Percentiles rank a stretch among this genome's conserved stretches.
Conservation (phyloP, 2,797 vertebrate genomes). For the Enteromius thamalakanensis region DNA sequence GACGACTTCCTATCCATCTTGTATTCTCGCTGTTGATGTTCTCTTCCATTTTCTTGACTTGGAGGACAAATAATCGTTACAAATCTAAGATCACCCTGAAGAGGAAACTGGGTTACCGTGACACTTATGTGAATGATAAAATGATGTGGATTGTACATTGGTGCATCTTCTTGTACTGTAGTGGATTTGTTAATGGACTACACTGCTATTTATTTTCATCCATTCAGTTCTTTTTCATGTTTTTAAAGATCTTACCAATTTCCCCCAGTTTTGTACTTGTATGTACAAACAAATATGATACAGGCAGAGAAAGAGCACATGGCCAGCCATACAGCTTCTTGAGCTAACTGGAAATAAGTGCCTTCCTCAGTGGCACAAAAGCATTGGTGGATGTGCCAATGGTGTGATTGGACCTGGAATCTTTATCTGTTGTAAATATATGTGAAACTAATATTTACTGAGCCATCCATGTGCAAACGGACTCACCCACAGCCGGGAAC, state of each 20-base stretch:
- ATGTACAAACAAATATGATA: neutral
- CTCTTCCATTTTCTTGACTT: neutral
- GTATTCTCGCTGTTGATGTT: conserved; percentile 11
- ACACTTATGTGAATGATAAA: conserved; percentile 2
- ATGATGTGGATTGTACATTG: neutral
- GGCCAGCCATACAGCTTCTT: neutral
- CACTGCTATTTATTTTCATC: conserved; percentile 11
- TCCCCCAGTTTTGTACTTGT: neutral
- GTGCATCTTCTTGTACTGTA: neutral
- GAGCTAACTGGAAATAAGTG: conserved; percentile 36
- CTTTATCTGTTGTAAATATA: conserved; percentile 32
- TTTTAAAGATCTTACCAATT: conserved; percentile 7
- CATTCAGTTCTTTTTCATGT: neutral
- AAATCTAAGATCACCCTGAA: neutral
- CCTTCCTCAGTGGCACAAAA: conserved; percentile 44
- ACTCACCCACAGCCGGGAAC: conserved; percentile 8
- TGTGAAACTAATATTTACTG: conserved; percentile 33
- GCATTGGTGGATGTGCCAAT: conserved; percentile 1
- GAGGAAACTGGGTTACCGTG: neutral
- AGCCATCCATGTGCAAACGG: conserved; percentile 18
- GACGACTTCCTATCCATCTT: neutral
- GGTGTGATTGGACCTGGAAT: neutral
- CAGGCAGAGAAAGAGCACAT: conserved; percentile 22
- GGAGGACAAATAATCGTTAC: neutral
- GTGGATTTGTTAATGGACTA: conserved; percentile 13